Evolutionary conservation across 2,888 invertebrate genomes (phyloP).

Genomic region (Blastobasis adustella): DNA sequence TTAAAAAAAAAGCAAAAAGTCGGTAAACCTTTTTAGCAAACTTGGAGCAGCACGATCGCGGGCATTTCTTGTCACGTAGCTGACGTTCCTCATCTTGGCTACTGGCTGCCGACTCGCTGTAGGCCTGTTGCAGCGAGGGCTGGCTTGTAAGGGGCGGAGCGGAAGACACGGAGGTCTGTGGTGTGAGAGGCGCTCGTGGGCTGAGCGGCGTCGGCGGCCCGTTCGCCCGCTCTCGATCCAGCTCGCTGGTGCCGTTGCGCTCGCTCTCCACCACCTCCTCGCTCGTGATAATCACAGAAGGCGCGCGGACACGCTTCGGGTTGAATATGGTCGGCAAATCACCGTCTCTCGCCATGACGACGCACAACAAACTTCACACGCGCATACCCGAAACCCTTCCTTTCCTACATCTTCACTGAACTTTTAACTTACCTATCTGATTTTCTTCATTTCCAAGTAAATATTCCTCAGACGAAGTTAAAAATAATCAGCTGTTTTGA

Average conservation of each 20-base stretch:
- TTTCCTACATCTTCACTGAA: conserved; percentile 10
- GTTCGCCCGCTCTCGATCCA: conserved; percentile 51
- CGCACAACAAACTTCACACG: conserved; percentile 16
- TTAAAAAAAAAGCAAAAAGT: too few relatives aligned
- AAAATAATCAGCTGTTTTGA: neutral
- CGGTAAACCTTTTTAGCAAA: conserved; percentile 83
- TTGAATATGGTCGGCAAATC: conserved; percentile 89
- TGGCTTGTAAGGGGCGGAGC: conserved; percentile 63
- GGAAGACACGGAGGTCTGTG: conserved; percentile 65
- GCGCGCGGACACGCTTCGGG: conserved; percentile 80
- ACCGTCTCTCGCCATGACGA: conserved; percentile 79
- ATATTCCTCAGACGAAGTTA: neutral
- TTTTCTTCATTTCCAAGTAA: conserved; percentile 5
- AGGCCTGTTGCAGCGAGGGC: conserved; percentile 65
- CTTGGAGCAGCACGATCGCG: conserved; percentile 86
- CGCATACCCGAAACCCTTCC: conserved; percentile 20
- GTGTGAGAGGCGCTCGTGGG: conserved; percentile 61
- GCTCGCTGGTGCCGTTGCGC: conserved; percentile 41
- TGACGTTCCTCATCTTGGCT: conserved; percentile 78
- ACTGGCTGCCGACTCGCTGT: conserved; percentile 72
- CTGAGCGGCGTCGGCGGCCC: conserved; percentile 64
- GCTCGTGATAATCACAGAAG: conserved; percentile 81
- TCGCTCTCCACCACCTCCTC: conserved; percentile 70
- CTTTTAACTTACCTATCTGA: neutral
- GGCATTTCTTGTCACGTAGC: conserved; percentile 73